Base-by-base conservation (phyloP, 92 coral and sea anemone species). In the Umimayanthus chanpuru region DNA sequence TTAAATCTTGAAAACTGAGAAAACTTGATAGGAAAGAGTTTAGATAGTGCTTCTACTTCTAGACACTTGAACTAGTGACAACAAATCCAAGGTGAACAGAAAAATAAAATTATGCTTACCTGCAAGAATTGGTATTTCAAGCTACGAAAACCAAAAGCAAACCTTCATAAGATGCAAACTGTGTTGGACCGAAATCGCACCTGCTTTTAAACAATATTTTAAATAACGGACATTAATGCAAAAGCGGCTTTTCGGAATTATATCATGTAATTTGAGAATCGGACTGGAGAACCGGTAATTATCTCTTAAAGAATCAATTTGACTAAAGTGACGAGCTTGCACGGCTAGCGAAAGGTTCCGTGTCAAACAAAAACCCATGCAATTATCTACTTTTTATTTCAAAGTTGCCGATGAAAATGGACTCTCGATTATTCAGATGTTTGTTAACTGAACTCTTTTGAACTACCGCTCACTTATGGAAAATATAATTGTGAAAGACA, bases 361-460 rank as follows among this genome's bases (percentile, higher is more conserved):
- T 78, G 81, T 78, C 81, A 78, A 47, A 78, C 55, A 47, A 78
- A 25, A 44, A 44, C 70, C 72, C 28, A 29, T 53, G 71, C 67
- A 80, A 80, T 80, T 80, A 80, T 58, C 47, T 80, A 38, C 47
- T 58, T 80, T 40, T 56, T 5, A 55, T 80, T 80, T 80, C 71
- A 80, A 80, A 80, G 84, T 58, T 80, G 84, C 84, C 84, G 84
- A 80, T 53, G 84, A 56, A 80, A 80, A 80, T 80, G 71, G 71
- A 30, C 72, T 56, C 38, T 53, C 23, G 23, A 80, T 67, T 56
- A 80, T 80, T 80, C 32, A 80, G 71, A 53, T 53, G 56, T 55
- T 53, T 80, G 84, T 80, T 80, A 80, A 58, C 72, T 38, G 43
- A 28, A 67, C 25, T 29, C 84, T 15, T 80, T 80, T 56, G 67